Conservation (phyloP, 2,888 invertebrate species). For the Macrostomum cliftonense region DNA sequence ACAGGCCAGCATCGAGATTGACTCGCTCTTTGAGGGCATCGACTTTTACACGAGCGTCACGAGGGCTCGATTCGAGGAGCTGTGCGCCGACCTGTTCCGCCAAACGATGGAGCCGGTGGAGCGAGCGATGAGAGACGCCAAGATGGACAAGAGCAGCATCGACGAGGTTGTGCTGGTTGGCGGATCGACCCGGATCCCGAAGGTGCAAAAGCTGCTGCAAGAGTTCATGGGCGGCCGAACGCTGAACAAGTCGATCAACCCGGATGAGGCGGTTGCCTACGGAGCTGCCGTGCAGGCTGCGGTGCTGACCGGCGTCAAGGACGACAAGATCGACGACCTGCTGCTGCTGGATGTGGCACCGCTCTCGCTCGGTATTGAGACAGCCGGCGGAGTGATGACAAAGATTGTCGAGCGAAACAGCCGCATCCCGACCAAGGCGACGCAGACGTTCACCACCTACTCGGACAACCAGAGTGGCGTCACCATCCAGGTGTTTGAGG, state of each 20-base stretch:
- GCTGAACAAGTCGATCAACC: constrained; percentile 38
- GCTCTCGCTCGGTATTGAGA: too few species aligned
- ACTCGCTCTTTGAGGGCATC: constrained; percentile 77
- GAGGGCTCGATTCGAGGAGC: constrained; percentile 87
- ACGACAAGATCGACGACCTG: constrained; percentile 34
- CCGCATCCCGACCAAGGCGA: too few species aligned
- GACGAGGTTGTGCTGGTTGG: constrained; percentile 55
- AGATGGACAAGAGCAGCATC: constrained; percentile 61
- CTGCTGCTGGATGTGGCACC: too few species aligned
- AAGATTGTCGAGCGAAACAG: too few species aligned
- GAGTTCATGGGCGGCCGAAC: constrained; percentile 39
- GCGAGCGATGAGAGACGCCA: constrained; percentile 80
- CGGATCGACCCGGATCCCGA: constrained; percentile 90
- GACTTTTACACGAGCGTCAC: constrained; percentile 90
- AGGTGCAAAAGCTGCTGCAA: constrained; percentile 83
- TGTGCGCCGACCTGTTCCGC: constrained; percentile 84
- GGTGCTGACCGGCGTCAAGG: constrained; percentile 53
- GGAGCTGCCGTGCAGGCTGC: constrained; percentile 34
- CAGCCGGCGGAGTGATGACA: too few species aligned
- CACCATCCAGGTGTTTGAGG: background rate
- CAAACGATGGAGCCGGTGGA: constrained; percentile 89
- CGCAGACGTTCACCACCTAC: too few species aligned
- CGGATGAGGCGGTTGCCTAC: constrained; percentile 37
- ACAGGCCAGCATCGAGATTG: constrained; percentile 60
- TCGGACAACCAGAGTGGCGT: too few species aligned